Evolutionary conservation across 2,797 vertebrate species (phyloP), one percentile per base, ranked within the genome.

Genomic region (Sus cebifrons): DNA sequence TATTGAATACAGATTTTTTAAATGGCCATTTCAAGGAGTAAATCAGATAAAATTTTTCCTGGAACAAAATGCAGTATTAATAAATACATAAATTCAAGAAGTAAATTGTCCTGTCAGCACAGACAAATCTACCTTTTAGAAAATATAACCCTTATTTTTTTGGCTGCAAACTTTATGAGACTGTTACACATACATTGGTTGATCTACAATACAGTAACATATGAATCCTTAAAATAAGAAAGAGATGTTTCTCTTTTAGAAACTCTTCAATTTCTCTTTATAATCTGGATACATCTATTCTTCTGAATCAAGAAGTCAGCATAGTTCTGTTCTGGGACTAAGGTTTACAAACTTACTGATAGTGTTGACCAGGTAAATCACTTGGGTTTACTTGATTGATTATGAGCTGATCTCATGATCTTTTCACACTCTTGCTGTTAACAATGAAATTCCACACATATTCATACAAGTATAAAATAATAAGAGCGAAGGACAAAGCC

Each of bases 401-500:
- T 89, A 70, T 58, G 92, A 83, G 97, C 96, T 94, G 90, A 77
- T 96, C 93, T 97, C 79, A 92, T 96, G 88, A 86, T 82, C 94
- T 98, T 96, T 96, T 62, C 68, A 92, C 21, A 77, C 25, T 49
- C 6, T 15, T 95, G 32, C n/a, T 86, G 32, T 64, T 98, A 97
- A 85, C 79, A 82, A 44, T 95, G 77, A 98, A 96, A 97, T 96
- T 71, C 89, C 96, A 94, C 96, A 97, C 13, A 71, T 13, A 94
- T 71, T 75, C 84, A 95, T 44, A 54, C 14, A 96, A 95, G 40
- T 60, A 86, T 89, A 77, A 97, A 96, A 86, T 68, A 95, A 18
- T 93, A 82, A 97, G 94, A 97, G 0, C 27, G 82, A 65, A 90
- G 77, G 64, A 91, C 92, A 97, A 98, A 98, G 74, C 84, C 96